A percentile compares a stretch with the other conserved stretches of the same genome.
Evolutionary conservation across 2,113 vertebrate genomes (phyloP).

Genomic region (Todiramphus chloris): DNA sequence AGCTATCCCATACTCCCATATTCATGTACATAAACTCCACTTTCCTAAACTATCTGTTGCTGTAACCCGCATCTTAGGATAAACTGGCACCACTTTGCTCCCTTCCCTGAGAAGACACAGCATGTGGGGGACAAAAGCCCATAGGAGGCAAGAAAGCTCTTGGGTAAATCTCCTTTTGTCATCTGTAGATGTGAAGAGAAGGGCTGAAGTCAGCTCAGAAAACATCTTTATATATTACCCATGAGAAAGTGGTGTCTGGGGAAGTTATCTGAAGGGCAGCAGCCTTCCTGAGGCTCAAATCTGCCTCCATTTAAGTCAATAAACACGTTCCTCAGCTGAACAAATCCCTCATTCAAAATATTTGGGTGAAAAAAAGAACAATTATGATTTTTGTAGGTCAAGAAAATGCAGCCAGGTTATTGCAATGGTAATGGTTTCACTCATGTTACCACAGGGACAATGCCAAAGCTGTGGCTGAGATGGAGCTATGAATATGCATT

Average conservation of each 20-base stretch:
- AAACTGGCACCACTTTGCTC: background rate
- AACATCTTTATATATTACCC: background rate
- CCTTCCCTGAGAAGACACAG: background rate
- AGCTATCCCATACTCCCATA: background rate
- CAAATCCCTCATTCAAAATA: background rate
- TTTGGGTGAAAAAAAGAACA: background rate
- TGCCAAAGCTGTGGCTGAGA: background rate
- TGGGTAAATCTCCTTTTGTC: background rate
- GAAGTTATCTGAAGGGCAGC: background rate
- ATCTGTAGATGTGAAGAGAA: background rate
- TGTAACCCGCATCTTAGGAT: background rate
- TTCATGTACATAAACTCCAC: background rate
- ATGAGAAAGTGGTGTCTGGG: background rate
- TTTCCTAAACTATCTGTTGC: background rate
- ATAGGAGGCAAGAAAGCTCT: background rate
- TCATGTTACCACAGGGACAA: background rate
- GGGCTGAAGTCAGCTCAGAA: background rate
- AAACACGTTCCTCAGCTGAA: background rate
- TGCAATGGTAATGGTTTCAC: background rate
- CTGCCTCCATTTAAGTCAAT: background rate
- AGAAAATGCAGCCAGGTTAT: background rate
- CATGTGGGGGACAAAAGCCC: background rate
- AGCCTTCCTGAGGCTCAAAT: background rate
- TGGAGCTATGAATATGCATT: background rate
- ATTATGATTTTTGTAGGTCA: background rate